Conservation (phyloP, 2,888 invertebrate genomes). For the Epirrita christyi region DNA sequence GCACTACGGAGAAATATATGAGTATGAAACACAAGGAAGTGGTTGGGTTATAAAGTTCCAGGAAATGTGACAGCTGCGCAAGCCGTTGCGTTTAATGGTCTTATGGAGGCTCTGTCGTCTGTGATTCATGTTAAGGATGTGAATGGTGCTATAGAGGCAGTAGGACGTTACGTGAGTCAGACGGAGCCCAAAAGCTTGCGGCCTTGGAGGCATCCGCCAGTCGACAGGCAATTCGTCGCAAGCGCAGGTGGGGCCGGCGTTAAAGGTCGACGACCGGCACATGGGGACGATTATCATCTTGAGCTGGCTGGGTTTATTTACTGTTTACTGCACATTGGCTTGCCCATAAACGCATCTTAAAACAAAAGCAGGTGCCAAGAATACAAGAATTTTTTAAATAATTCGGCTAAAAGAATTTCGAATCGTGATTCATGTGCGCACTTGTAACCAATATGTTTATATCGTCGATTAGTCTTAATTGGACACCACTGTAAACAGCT, state of each 20-base stretch:
- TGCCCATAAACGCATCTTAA: slow-evolving; percentile 16
- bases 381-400: not conserved
- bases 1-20: slow-evolving; percentile 32
- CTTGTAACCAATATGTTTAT: too few relatives aligned
- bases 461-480: not conserved
- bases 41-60: slow-evolving; percentile 34
- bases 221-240: slow-evolving; percentile 55
- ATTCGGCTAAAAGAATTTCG: not conserved
- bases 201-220: slow-evolving; percentile 67
- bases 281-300: slow-evolving; percentile 55
- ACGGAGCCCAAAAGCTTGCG: slow-evolving; percentile 55
- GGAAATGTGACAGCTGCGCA: slow-evolving; percentile 38
- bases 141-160: slow-evolving; percentile 34
- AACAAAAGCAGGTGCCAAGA: slow-evolving; percentile 11
- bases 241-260: slow-evolving; percentile 69
- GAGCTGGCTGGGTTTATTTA: slow-evolving; percentile 44
- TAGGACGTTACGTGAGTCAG: slow-evolving; percentile 34
- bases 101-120: slow-evolving; percentile 13
- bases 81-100: slow-evolving; percentile 26
- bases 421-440: not conserved
- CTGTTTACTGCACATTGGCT: slow-evolving; percentile 30
- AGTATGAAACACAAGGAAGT: slow-evolving; percentile 32
- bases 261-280: slow-evolving; percentile 64
- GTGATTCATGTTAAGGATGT: slow-evolving; percentile 20
- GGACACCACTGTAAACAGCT: not conserved